Evolutionary conservation across 2,113 vertebrate genomes (phyloP).

Genomic region (Cyprinodon brontotheroides): DNA sequence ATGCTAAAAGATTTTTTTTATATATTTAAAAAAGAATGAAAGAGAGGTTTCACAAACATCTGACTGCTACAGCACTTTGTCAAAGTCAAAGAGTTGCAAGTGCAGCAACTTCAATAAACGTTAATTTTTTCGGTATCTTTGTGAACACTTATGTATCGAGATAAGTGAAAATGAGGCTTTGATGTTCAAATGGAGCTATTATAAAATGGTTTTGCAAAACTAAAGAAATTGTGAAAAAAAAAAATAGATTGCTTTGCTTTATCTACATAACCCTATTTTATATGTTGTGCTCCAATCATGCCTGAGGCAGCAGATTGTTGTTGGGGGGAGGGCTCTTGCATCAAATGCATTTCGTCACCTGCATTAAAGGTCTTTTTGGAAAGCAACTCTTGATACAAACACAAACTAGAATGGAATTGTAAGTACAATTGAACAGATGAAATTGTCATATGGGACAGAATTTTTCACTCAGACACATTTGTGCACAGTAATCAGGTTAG

Average conservation of each 20-base stretch:
- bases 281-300: neutral
- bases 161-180: constrained; percentile 24
- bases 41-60: constrained; percentile 69
- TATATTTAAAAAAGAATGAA: constrained; percentile 43
- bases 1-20: constrained; percentile 54
- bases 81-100: constrained; percentile 65
- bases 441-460: constrained; percentile 1
- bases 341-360: constrained; percentile 31
- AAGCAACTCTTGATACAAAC: constrained; percentile 24
- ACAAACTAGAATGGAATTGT: constrained; percentile 32
- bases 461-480: neutral
- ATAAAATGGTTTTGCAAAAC: constrained; percentile 9
- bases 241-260: neutral
- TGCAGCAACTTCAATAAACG: constrained; percentile 58
- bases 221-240: neutral
- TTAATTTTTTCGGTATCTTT: constrained; percentile 15
- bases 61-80: constrained; percentile 68
- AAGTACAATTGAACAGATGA: constrained; percentile 17
- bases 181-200: constrained; percentile 22
- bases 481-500: neutral
- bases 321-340: constrained; percentile 3
- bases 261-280: neutral
- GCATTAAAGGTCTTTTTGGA: constrained; percentile 14
- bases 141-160: constrained; percentile 40
- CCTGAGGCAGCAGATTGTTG: neutral